A percentile compares a stretch with the other conserved stretches of the same genome.
phyloP scores from a whole-genome alignment of 1,140 invertebrate species.

The Atta texana region DNA sequence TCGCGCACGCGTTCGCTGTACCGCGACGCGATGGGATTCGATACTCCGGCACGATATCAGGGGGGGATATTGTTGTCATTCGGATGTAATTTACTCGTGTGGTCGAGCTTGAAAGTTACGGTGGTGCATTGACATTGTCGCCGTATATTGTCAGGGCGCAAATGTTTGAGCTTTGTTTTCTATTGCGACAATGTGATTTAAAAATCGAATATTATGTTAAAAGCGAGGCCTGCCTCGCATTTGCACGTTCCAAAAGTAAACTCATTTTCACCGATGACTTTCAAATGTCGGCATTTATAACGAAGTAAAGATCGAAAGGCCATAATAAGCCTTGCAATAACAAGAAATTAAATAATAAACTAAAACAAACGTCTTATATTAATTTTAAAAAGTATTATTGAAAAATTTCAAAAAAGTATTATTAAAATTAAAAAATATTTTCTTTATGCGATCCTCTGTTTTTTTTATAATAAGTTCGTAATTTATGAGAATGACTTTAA shows the following conservation, averaged over 20 bases:
- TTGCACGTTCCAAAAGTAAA: slow-evolving; percentile 7
- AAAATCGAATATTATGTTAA: slow-evolving; percentile 38
- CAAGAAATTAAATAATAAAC: too few species aligned
- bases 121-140: slow-evolving; percentile 34
- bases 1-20: slow-evolving; percentile 33
- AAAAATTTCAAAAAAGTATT: neutral
- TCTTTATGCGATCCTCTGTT: neutral
- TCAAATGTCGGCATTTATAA: neutral
- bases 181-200: neutral
- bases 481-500: neutral
- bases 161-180: slow-evolving; percentile 31
- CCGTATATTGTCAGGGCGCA: slow-evolving; percentile 20
- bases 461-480: neutral
- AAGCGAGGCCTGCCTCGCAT: neutral
- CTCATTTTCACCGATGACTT: neutral
- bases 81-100: slow-evolving; percentile 62
- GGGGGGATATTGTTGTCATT: slow-evolving; percentile 53
- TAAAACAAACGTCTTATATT: neutral
- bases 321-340: neutral
- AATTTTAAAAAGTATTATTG: too few species aligned
- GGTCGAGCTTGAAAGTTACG: slow-evolving; percentile 55
- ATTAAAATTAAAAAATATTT: neutral
- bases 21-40: slow-evolving; percentile 40
- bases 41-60: slow-evolving; percentile 17
- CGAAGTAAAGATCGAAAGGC: neutral